Base-by-base conservation (phyloP, 2,888 invertebrate species). In the Dasysyrphus tricinctus region DNA sequence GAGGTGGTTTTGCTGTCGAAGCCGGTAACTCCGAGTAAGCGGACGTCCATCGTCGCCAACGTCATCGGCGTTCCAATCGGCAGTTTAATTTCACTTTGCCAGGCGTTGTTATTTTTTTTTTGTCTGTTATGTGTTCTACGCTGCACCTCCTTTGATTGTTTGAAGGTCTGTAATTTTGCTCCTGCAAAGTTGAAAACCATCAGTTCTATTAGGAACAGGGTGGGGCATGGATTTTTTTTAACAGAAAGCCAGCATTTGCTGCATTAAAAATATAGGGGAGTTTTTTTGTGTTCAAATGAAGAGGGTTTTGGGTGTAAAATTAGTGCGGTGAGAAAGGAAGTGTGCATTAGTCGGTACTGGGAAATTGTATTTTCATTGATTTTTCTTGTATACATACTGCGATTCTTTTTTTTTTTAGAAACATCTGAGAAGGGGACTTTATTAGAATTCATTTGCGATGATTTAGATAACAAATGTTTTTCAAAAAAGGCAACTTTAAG, bases 1-100 rank as follows among this genome's bases (percentile, higher is more conserved):
- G 72, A 61, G 54, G 32, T 49, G 59, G 67, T 29, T 24, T 39
- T 47, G 5, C 24, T 74, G 70, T 19, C 56, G 56, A 69, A 39
- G 57, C 29, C 32, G 39, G 37, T 49, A 67, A 63, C 32, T 6
- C 34, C 29, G 47, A 14, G 59, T 16, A 19, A 24, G 42, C 37
- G 39, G 61, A 39, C 42, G 61, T 61, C 12, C 61, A 32, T 7
- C 32, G 24, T 59, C 49, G 65, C 39, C 47, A 44, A 51, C 56
- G 56, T 49, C 83, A 79, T 75, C 72, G 76, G 84, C 80, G 76
- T 84, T 80, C 54, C 76, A 61, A 67, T 73, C 39, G n/a, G 70
- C 76, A 76, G 44, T 80, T 76, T 44, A 67, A 67, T 49, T 49
- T 67, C n/a, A 19, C 12, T 32, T 74, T 4, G 16, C 24, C 29